phyloP scores from a whole-genome alignment of 2,113 vertebrate genomes.

The Pterocles gutturalis region DNA sequence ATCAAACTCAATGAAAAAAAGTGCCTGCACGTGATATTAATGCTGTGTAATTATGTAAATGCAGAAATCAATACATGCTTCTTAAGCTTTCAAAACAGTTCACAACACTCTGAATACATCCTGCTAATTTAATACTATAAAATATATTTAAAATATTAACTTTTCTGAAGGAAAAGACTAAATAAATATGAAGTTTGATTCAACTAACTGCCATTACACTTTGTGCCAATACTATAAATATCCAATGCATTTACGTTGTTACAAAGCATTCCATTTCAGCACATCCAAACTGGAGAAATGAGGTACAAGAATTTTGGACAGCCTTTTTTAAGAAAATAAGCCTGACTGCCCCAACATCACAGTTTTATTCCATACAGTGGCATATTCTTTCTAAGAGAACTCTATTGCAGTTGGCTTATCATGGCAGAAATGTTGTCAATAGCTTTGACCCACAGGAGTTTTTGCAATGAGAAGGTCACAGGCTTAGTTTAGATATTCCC shows the following conservation, averaged over 20 bases:
- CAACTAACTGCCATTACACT: neutral
- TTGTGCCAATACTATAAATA: neutral
- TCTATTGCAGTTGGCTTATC: neutral
- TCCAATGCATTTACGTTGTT: neutral
- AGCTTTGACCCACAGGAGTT: neutral
- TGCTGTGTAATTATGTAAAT: neutral
- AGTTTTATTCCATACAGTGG: neutral
- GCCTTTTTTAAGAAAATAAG: neutral
- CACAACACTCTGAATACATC: neutral
- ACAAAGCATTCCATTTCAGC: neutral
- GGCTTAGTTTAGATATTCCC: neutral
- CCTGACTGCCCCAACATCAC: neutral
- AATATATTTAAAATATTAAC: neutral
- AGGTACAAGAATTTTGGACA: neutral
- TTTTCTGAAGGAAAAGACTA: neutral
- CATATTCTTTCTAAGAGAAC: neutral
- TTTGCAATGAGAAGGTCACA: neutral
- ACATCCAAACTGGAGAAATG: neutral
- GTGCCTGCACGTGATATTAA: neutral
- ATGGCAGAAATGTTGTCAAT: neutral
- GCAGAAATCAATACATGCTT: neutral
- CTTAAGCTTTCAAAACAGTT: neutral
- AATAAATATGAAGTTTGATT: neutral
- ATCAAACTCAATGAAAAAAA: neutral
- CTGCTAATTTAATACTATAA: neutral